Base-by-base conservation (phyloP, 2,113 vertebrate genomes). In the Lota lota region DNA sequence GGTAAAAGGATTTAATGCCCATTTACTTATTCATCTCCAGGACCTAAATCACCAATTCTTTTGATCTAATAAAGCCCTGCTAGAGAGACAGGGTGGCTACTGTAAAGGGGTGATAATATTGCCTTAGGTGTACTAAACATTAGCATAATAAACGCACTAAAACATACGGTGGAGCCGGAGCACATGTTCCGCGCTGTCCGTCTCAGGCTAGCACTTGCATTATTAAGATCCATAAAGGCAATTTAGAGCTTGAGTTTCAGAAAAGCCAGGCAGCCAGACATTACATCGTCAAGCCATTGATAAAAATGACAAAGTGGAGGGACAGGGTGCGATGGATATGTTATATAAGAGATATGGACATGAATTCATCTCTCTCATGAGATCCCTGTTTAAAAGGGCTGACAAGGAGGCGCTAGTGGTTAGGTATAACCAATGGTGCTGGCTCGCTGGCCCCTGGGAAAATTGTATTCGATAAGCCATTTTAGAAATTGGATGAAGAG, bases 401-500 rank as follows among this genome's bases (percentile, higher is more conserved):
- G 79, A 66, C 73, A 66, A 66, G 65, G 76, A 83, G 64, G 65
- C 51, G n/a, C 68, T 60, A 33, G 60, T 21, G 62, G 68, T 72
- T 89, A 85, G 85, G 86, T 92, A 92, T 93, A 93, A 94, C 91
- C 70, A 86, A 92, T 92, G 92, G 90, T 88, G 91, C 88, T 90
- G 87, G 78, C 68, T 63, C 90, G 85, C 91, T 88, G 88, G 91
- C 90, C 80, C 64, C 36, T 82, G 88, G 91, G 86, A 68, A 73
- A 88, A 92, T 91, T 92, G 93, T 91, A 94, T 93, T 95, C 93
- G 75, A 92, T 91, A 93, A 94, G 91, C 93, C 94, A 96, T 94
- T 95, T 95, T 92, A 93, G 93, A 95, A 96, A 95, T 94, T 92
- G 93, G 92, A 92, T 88, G 89, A 94, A 92, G 92, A 92, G 93